Evolutionary conservation across 1,140 invertebrate species (phyloP).

Genomic region (Prorops nasuta): DNA sequence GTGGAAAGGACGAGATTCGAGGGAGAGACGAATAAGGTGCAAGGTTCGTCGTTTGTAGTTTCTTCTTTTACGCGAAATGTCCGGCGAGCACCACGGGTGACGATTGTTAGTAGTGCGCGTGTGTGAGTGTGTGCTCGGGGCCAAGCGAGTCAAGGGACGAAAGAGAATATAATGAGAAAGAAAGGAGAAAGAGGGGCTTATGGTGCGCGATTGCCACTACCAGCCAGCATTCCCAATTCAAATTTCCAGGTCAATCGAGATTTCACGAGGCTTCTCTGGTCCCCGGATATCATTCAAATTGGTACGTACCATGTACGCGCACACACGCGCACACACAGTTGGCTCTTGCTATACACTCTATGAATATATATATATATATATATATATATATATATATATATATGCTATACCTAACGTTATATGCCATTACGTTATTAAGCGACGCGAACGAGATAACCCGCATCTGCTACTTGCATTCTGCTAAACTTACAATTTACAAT

Average conservation of each 20-base stretch:
- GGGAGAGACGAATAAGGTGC: no score
- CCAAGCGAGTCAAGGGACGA: not conserved
- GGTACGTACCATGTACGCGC: not conserved
- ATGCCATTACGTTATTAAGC: not conserved
- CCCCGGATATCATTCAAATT: not conserved
- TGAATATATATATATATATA: no score
- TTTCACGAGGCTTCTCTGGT: not conserved
- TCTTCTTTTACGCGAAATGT: not conserved
- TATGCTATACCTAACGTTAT: no score
- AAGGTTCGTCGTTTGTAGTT: not conserved
- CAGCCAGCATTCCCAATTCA: not conserved
- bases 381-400: no score
- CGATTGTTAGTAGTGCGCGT: no score
- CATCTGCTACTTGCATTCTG: no score
- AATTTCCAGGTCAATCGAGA: not conserved
- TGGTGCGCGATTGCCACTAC: not conserved
- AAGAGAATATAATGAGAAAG: no score
- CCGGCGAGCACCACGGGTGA: no score
- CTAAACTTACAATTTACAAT: no score
- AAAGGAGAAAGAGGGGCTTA: not conserved
- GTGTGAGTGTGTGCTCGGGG: not conserved
- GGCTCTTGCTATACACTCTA: no score
- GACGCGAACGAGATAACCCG: not conserved
- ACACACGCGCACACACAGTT: not conserved
- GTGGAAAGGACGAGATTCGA: no score